Evolutionary conservation across 2,888 invertebrate genomes (phyloP).

Genomic region (Panopea generosa): DNA sequence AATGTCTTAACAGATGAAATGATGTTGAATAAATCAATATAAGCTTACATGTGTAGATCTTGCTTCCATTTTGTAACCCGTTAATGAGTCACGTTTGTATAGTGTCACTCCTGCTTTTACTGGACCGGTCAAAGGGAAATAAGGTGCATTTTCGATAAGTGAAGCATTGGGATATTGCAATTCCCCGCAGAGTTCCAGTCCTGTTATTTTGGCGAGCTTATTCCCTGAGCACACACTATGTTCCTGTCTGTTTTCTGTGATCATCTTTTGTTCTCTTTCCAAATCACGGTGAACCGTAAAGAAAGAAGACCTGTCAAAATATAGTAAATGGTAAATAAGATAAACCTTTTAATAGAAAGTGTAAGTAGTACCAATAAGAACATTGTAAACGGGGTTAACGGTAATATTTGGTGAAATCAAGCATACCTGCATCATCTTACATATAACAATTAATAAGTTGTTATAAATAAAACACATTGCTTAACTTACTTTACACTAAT

Average conservation of each 20-base stretch:
- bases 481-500: slow-evolving; percentile 88
- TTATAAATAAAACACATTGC: no score
- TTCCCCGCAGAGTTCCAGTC: slow-evolving; percentile 93
- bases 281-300: slow-evolving; percentile 83
- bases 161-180: slow-evolving; percentile 89
- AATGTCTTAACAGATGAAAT: no score
- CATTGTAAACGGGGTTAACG: no score
- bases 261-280: slow-evolving; percentile 89
- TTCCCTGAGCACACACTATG: slow-evolving; percentile 83
- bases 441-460: no score
- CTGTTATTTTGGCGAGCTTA: slow-evolving; percentile 89
- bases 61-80: slow-evolving; percentile 78
- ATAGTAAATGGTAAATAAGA: slow-evolving; percentile 28
- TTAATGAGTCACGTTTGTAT: slow-evolving; percentile 79
- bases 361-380: background rate
- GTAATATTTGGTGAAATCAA: no score
- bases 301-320: slow-evolving; percentile 80
- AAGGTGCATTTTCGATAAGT: slow-evolving; percentile 86
- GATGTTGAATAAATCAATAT: no score
- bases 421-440: no score
- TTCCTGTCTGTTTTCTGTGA: slow-evolving; percentile 88
- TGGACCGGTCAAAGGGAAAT: slow-evolving; percentile 82
- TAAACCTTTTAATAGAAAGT: no score
- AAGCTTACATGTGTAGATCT: slow-evolving; percentile 68
- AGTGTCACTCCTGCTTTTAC: slow-evolving; percentile 69